These are phyloP conservation scores for Mesorhabditis spiculigera DNA, from an alignment of 2,888 invertebrate species.

Conservation along the genomic window DNA sequence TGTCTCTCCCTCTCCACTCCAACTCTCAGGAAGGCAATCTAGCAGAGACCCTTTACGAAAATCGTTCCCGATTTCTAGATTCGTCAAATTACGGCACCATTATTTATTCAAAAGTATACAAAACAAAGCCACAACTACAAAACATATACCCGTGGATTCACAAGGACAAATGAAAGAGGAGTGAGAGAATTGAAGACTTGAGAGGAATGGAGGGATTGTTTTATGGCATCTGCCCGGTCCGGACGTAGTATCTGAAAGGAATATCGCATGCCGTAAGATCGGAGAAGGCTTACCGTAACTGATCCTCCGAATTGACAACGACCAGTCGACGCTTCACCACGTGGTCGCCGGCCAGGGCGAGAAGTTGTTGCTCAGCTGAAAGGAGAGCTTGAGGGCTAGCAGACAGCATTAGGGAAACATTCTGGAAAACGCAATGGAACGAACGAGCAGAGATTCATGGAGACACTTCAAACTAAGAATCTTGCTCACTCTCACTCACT, in stretches of 20 bases:
- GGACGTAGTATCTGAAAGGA: conserved; percentile 28
- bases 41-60: too few relatives aligned
- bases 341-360: conserved; percentile 54
- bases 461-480: too few relatives aligned
- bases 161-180: conserved; percentile 11
- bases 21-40: too few relatives aligned
- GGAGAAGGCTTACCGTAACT: conserved; percentile 25
- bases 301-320: conserved; percentile 57
- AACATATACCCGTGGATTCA: background rate
- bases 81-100: too few relatives aligned
- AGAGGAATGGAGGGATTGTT: background rate
- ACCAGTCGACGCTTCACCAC: conserved; percentile 53
- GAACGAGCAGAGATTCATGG: too few relatives aligned
- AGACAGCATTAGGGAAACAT: too few relatives aligned
- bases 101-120: too few relatives aligned
- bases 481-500: too few relatives aligned
- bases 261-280: background rate
- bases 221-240: conserved; percentile 27
- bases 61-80: too few relatives aligned
- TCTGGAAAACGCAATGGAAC: too few relatives aligned
- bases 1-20: too few relatives aligned
- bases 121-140: too few relatives aligned
- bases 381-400: background rate
- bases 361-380: conserved; percentile 49
- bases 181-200: background rate